Percentiles rank a stretch among this genome's conserved stretches.
Evolutionary conservation across 2,888 invertebrate genomes (phyloP).

Genomic region (Balanococcus diminutus): DNA sequence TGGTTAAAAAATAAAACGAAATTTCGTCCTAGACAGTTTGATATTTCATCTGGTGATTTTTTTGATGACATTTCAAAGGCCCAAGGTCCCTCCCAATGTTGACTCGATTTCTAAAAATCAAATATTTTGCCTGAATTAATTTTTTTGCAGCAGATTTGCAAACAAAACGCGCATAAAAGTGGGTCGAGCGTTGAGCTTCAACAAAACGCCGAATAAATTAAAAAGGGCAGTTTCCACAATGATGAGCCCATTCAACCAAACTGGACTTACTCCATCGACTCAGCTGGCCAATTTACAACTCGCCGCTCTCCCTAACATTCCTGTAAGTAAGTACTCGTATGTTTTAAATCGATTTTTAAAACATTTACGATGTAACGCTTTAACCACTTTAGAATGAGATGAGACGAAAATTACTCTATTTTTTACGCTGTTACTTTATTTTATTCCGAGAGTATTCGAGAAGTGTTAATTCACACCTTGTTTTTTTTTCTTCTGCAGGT

Average conservation of each 20-base stretch:
- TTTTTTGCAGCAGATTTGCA: conserved; percentile 67
- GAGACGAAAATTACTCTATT: too few relatives aligned
- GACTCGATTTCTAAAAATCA: too few relatives aligned
- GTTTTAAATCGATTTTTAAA: conserved; percentile 25
- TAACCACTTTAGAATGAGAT: too few relatives aligned
- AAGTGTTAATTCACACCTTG: too few relatives aligned
- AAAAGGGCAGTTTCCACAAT: conserved; percentile 93
- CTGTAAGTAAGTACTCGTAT: conserved; percentile 58
- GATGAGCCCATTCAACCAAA: conserved; percentile 77
- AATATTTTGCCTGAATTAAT: background rate
- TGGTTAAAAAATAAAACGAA: too few relatives aligned
- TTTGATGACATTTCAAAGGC: too few relatives aligned
- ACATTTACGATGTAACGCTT: background rate
- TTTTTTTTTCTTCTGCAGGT: background rate
- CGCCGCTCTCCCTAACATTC: conserved; percentile 68
- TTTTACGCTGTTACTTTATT: too few relatives aligned
- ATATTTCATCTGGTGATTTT: too few relatives aligned
- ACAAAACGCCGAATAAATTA: conserved; percentile 91
- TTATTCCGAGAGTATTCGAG: too few relatives aligned
- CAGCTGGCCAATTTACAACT: conserved; percentile 61
- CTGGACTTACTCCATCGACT: conserved; percentile 55
- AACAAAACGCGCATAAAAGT: conserved; percentile 85
- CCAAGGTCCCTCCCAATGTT: too few relatives aligned
- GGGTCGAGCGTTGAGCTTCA: conserved; percentile 92
- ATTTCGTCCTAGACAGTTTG: too few relatives aligned